These are phyloP conservation scores for Atopsyche davidsoni DNA, from an alignment of 1,140 invertebrate species.

Conservation along the genomic window DNA sequence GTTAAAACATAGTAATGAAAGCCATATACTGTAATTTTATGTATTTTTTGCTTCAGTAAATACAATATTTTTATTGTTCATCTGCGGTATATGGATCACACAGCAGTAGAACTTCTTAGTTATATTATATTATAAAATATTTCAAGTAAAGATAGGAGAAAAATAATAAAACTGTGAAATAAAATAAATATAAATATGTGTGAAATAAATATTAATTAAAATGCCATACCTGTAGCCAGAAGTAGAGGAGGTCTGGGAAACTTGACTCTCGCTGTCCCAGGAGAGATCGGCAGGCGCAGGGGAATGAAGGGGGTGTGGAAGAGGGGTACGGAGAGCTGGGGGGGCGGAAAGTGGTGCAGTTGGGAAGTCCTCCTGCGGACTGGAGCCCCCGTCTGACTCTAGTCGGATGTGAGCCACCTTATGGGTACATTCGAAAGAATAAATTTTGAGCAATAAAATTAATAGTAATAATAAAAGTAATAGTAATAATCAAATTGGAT, in stretches of 20 bases:
- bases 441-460: not conserved
- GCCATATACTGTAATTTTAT: no score
- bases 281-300: slow-evolving; percentile 52
- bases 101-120: no score
- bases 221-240: slow-evolving; percentile 62
- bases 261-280: slow-evolving; percentile 69
- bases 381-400: slow-evolving; percentile 46
- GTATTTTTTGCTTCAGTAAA: no score
- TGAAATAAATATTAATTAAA: no score
- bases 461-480: not conserved
- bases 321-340: slow-evolving; percentile 29
- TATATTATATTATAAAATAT: no score
- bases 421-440: not conserved
- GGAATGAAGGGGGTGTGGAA: slow-evolving; percentile 33
- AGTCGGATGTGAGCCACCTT: slow-evolving; percentile 41
- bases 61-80: no score
- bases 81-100: no score
- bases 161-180: no score
- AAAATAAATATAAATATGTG: no score
- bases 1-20: no score
- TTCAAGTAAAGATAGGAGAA: no score
- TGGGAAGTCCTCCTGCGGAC: slow-evolving; percentile 31
- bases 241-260: slow-evolving; percentile 69
- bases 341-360: slow-evolving; percentile 35
- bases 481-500: not conserved